A percentile compares a stretch with the other conserved stretches of the same genome.
Evolutionary conservation across 92 coral and sea anemone species (phyloP).

Genomic region (Bergia puertoricense): DNA sequence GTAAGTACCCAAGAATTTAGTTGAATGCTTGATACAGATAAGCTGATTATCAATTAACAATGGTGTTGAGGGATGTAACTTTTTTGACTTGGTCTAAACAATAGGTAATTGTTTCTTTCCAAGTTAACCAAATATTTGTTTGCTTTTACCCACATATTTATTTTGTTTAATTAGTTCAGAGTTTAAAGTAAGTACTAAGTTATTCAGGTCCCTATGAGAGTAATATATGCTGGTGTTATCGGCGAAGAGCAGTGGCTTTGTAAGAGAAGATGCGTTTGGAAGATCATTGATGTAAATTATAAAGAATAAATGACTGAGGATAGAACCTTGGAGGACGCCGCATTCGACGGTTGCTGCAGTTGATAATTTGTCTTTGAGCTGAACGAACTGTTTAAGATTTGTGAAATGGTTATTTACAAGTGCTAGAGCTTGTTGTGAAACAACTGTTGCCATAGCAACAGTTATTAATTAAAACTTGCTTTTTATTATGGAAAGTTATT

Average conservation of each 20-base stretch:
- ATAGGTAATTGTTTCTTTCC: too few relatives aligned
- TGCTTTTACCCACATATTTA: background rate
- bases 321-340: constrained; percentile 33
- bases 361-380: background rate
- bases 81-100: too few relatives aligned
- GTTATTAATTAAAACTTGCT: too few relatives aligned
- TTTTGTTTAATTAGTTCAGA: background rate
- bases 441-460: too few relatives aligned
- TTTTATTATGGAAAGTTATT: too few relatives aligned
- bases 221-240: constrained; percentile 4
- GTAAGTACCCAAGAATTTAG: background rate
- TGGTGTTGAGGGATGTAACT: too few relatives aligned
- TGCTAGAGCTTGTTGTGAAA: too few relatives aligned
- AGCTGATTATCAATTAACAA: too few relatives aligned
- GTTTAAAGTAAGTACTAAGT: background rate
- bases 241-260: constrained; percentile 16
- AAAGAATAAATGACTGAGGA: constrained; percentile 19
- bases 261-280: constrained; percentile 9
- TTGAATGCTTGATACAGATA: too few relatives aligned
- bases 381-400: background rate
- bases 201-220: constrained; percentile 6
- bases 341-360: background rate
- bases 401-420: too few relatives aligned
- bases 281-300: constrained; percentile 12
- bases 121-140: background rate